phyloP scores from a whole-genome alignment of 2,888 invertebrate genomes.

The Colletes collaris region DNA sequence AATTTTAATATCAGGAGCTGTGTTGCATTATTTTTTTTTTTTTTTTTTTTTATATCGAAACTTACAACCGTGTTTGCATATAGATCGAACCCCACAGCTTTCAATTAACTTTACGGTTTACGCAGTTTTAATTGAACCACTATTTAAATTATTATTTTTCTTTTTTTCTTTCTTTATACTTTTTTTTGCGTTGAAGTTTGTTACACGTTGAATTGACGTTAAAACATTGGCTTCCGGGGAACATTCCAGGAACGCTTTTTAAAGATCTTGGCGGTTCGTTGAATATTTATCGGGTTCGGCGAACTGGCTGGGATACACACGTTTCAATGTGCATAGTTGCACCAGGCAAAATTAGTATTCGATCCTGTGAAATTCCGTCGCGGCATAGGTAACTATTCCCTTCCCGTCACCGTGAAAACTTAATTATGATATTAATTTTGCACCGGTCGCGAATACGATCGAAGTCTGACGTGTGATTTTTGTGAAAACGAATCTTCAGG shows the following conservation, averaged over 20 bases:
- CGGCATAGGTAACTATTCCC: constrained; percentile 6
- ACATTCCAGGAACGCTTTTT: constrained; percentile 40
- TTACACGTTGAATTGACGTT: constrained; percentile 16
- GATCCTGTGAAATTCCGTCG: constrained; percentile 39
- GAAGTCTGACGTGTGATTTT: not conserved
- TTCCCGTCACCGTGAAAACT: constrained; percentile 36
- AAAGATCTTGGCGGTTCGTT: constrained; percentile 40
- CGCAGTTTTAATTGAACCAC: no score
- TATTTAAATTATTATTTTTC: not conserved
- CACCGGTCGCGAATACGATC: constrained; percentile 11
- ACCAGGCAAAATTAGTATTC: constrained; percentile 44
- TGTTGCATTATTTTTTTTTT: no score
- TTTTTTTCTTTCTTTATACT: not conserved
- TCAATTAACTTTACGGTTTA: no score
- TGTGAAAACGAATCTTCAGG: not conserved
- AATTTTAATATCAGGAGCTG: no score
- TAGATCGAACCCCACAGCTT: no score
- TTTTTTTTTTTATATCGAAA: no score
- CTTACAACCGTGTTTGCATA: no score
- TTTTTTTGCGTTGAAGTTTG: constrained; percentile 1
- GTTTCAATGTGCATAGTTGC: constrained; percentile 54
- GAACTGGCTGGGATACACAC: constrained; percentile 39
- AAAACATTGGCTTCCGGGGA: not conserved
- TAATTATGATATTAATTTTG: constrained; percentile 52
- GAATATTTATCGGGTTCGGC: constrained; percentile 51